Base-by-base conservation (phyloP, 1,140 invertebrate species). In the Drosophila miranda region DNA sequence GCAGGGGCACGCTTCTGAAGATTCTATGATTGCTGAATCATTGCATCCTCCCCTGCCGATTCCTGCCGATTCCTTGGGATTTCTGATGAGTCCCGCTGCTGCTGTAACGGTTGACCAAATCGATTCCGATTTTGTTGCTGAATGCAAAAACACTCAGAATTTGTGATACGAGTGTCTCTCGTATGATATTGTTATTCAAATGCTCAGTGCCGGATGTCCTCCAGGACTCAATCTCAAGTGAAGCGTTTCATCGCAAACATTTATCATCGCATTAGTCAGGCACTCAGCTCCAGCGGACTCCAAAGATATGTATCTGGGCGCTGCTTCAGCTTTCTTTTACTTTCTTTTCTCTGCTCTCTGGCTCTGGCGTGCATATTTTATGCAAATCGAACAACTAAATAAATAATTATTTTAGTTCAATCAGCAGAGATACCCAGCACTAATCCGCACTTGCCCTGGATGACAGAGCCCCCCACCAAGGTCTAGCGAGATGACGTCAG, bases 61-160 rank as follows among this genome's bases (percentile, higher is more conserved):
- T 16, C 16, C 16, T 44, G 38, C 44, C 2, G 42, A 8, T 2
- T 16, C 42, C 45, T 43, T 14, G 9, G 19, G 30, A 55, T 13
- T n/a, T 26, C 38, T 38, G 16, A 13, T 19, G 34, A 58, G 9
- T 9, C 60, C 46, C 52, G 70, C 52, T 62, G 75, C 45, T 58
- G 72, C 51, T 77, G 81, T 77, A 86, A 84, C 80, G 80, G 80
- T 84, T 84, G 81, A 84, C 80, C 80, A 77, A 86, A 84, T 84
- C 81, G 76, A 86, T 81, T 80, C 52, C 50, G 44, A 64, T 53
- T 67, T 55, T 42, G 53, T 53, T 51, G 26, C 41, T 57, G 38
- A 56, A 67, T 71, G 48, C 59, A 60, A 83, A 70, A 69, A 70
- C 62, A 71, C 54, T 50, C 70, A 43, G 57, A 48, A 58, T 63